Percentiles rank a stretch among this genome's conserved stretches.
Evolutionary conservation across 2,888 invertebrate genomes (phyloP).

Genomic region (Synanthedon vespiformis): DNA sequence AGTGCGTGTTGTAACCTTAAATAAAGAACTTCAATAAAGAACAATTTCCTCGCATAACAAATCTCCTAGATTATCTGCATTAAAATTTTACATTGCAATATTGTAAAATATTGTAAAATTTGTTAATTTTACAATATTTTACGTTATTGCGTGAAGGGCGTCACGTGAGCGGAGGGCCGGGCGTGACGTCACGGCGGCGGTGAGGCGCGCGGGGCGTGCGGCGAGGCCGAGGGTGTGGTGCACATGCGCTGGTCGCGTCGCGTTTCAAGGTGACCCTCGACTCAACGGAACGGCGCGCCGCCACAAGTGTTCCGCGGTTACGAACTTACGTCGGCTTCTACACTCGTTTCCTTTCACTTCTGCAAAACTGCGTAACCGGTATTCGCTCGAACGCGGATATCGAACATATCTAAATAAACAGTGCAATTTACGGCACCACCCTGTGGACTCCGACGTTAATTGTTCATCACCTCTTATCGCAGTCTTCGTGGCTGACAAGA

Average conservation of each 20-base stretch:
- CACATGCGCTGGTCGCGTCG: slow-evolving; percentile 51
- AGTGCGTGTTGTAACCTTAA: too few relatives aligned
- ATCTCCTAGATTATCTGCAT: too few relatives aligned
- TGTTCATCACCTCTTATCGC: slow-evolving; percentile 64
- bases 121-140: background rate
- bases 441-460: slow-evolving; percentile 66
- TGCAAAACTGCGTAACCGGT: slow-evolving; percentile 28
- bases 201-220: slow-evolving; percentile 22
- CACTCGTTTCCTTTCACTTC: slow-evolving; percentile 49
- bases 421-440: slow-evolving; percentile 57
- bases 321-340: slow-evolving; percentile 12
- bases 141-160: slow-evolving; percentile 29
- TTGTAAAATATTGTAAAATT: too few relatives aligned
- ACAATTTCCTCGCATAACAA: too few relatives aligned
- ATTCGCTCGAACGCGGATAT: slow-evolving; percentile 52
- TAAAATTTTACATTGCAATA: too few relatives aligned
- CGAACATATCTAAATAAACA: slow-evolving; percentile 29
- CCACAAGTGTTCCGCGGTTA: slow-evolving; percentile 13
- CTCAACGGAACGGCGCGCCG: slow-evolving; percentile 22
- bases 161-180: slow-evolving; percentile 41
- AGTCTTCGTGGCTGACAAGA: slow-evolving; percentile 59
- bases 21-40: too few relatives aligned
- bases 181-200: slow-evolving; percentile 41
- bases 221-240: slow-evolving; percentile 54
- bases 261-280: slow-evolving; percentile 60